Evolutionary conservation across 2,113 vertebrate genomes (phyloP).

Genomic region (Sitta europaea): DNA sequence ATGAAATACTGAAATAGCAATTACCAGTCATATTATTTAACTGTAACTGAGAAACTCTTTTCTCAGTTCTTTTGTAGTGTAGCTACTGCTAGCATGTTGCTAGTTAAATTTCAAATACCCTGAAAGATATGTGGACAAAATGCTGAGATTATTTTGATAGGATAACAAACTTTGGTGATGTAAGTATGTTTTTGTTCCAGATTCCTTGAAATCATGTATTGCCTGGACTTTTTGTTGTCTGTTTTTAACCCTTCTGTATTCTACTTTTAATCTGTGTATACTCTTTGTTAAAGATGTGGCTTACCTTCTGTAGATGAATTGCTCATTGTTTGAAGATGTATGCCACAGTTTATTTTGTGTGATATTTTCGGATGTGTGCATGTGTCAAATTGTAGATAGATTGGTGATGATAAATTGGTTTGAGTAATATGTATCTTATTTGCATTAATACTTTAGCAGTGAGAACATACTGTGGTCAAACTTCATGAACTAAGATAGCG

Average conservation of each 20-base stretch:
- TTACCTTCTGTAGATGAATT: background rate
- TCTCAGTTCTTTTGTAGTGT: background rate
- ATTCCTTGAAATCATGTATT: background rate
- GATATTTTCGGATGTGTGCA: background rate
- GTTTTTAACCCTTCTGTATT: background rate
- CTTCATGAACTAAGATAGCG: slow-evolving; percentile 7
- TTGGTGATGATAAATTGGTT: background rate
- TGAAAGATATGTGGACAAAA: background rate
- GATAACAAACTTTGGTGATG: background rate
- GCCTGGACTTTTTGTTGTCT: background rate
- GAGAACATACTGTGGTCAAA: background rate
- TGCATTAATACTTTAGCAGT: background rate
- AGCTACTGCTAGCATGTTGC: background rate
- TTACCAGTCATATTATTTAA: slow-evolving; percentile 11
- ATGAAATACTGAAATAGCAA: background rate
- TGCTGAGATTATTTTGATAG: background rate
- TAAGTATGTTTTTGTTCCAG: background rate
- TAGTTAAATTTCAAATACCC: slow-evolving; percentile 24
- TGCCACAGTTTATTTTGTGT: background rate
- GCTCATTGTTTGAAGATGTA: background rate
- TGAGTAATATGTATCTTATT: slow-evolving; percentile 8
- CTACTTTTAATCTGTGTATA: background rate
- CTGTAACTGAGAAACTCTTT: background rate
- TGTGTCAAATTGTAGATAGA: background rate
- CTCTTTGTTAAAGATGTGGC: background rate